These are phyloP conservation scores for Microctonus brassicae DNA, from an alignment of 2,888 invertebrate genomes.

Conservation along the genomic window DNA sequence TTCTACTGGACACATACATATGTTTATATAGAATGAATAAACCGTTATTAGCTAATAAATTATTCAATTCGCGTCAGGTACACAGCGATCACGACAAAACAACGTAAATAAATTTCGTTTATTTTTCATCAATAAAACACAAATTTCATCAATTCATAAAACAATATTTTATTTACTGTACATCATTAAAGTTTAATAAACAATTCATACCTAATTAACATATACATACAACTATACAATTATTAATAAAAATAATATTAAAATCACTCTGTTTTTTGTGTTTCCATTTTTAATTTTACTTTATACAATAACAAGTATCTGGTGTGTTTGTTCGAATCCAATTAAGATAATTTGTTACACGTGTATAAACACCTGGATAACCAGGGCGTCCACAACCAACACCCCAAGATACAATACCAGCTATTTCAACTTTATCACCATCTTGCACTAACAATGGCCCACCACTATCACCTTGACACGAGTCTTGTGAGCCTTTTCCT, in stretches of 20 bases:
- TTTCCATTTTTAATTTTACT: slow-evolving; percentile 53
- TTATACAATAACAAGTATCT: slow-evolving; percentile 80
- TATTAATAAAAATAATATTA: not conserved
- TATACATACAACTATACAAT: no score
- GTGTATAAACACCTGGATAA: slow-evolving; percentile 82
- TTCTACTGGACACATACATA: no score
- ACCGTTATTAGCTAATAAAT: not conserved
- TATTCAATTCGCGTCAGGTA: not conserved
- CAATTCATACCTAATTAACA: not conserved
- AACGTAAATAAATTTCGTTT: not conserved
- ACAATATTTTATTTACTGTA: not conserved
- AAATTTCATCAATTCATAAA: not conserved
- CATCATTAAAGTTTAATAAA: not conserved
- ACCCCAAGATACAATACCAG: slow-evolving; percentile 90
- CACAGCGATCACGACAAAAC: not conserved
- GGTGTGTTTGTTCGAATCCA: slow-evolving; percentile 84
- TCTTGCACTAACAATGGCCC: slow-evolving; percentile 84
- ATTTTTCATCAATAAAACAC: not conserved
- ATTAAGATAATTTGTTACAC: slow-evolving; percentile 78
- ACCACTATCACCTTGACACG: slow-evolving; percentile 91
- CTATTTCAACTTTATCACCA: slow-evolving; percentile 83
- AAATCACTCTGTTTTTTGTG: not conserved
- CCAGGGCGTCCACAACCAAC: slow-evolving; percentile 83
- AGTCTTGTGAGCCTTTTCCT: slow-evolving; percentile 84
- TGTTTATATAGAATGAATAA: not conserved